A percentile compares a stretch with the other conserved stretches of the same genome.
These are phyloP conservation scores for Ectemnius cavifrons DNA, from an alignment of 2,888 invertebrate genomes.

Conservation along the genomic window DNA sequence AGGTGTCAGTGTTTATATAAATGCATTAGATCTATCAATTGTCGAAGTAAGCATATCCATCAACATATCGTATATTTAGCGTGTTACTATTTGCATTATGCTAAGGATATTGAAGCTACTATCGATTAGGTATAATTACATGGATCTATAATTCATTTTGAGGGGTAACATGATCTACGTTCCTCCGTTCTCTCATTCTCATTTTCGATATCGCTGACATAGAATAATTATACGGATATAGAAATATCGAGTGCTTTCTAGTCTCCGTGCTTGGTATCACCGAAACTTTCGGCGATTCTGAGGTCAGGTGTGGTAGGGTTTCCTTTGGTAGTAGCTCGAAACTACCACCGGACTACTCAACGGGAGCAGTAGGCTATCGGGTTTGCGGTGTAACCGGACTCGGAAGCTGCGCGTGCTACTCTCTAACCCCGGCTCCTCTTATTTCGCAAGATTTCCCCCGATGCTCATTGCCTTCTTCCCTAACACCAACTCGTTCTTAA, in stretches of 20 bases:
- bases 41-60: no score
- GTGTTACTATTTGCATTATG: no score
- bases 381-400: slow-evolving; percentile 67
- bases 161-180: no score
- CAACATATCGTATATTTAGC: no score
- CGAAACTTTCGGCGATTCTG: slow-evolving; percentile 47
- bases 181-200: no score
- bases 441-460: slow-evolving; percentile 72
- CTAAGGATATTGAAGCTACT: no score
- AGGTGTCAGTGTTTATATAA: no score
- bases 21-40: no score
- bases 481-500: slow-evolving; percentile 61
- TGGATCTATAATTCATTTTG: no score
- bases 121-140: no score
- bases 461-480: slow-evolving; percentile 69
- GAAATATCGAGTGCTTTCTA: slow-evolving; percentile 26
- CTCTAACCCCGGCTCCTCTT: slow-evolving; percentile 59
- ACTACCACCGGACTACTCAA: slow-evolving; percentile 45
- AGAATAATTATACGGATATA: background rate
- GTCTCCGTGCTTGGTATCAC: slow-evolving; percentile 16
- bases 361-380: slow-evolving; percentile 62
- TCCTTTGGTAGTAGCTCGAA: slow-evolving; percentile 36
- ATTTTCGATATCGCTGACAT: no score
- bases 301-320: slow-evolving; percentile 35
- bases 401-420: slow-evolving; percentile 58